A percentile compares a stretch with the other conserved stretches of the same genome.
Evolutionary conservation across 2,888 invertebrate species (phyloP).

Genomic region (Meliscaeva auricollis): DNA sequence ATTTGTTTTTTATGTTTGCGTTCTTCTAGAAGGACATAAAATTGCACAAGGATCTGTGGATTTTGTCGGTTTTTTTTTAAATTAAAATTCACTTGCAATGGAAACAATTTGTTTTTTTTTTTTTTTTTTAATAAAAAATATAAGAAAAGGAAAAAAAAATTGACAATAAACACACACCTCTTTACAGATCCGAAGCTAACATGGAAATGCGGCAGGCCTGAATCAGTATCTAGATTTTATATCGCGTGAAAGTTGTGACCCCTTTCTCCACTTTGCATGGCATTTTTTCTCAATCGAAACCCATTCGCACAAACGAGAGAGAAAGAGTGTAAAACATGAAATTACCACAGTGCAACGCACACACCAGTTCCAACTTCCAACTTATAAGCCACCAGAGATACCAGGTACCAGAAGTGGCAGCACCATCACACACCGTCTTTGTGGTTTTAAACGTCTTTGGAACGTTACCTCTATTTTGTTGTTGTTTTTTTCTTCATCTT

Average conservation of each 20-base stretch:
- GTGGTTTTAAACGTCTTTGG: slow-evolving; percentile 51
- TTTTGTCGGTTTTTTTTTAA: slow-evolving; percentile 10
- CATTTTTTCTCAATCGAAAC: slow-evolving; percentile 75
- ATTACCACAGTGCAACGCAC: slow-evolving; percentile 72
- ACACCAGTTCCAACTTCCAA: slow-evolving; percentile 35
- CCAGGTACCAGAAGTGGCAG: slow-evolving; percentile 45
- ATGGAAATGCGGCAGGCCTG: slow-evolving; percentile 84
- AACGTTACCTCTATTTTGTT: slow-evolving; percentile 38
- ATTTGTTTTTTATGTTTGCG: slow-evolving; percentile 35
- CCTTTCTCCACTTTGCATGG: slow-evolving; percentile 82
- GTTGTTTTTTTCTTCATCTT: not conserved
- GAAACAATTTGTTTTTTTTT: slow-evolving; percentile 61
- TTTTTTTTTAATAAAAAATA: slow-evolving; percentile 30
- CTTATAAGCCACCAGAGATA: slow-evolving; percentile 42
- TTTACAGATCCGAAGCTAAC: slow-evolving; percentile 83
- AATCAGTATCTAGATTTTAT: slow-evolving; percentile 84
- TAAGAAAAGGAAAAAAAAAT: slow-evolving; percentile 59
- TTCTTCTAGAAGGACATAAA: slow-evolving; percentile 28
- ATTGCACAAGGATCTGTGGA: slow-evolving; percentile 52
- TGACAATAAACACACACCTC: slow-evolving; percentile 78
- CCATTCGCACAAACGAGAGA: slow-evolving; percentile 75
- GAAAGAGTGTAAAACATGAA: slow-evolving; percentile 70
- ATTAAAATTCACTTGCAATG: slow-evolving; percentile 51
- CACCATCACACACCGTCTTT: slow-evolving; percentile 36
- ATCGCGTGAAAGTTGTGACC: slow-evolving; percentile 85